phyloP scores from a whole-genome alignment of 2,113 vertebrate genomes.

The Glareola pratincola region DNA sequence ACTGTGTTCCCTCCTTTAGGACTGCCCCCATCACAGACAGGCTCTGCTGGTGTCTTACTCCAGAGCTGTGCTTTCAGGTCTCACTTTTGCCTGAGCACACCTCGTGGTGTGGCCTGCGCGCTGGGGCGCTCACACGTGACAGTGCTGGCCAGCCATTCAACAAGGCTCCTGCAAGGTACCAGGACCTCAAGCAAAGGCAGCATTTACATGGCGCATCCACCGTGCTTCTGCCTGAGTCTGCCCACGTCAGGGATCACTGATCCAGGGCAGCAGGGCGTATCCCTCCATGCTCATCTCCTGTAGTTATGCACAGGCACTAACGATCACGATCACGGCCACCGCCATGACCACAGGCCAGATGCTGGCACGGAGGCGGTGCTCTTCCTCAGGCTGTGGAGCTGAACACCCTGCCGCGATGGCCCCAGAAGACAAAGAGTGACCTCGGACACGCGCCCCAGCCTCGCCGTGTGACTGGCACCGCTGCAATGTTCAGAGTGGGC shows the following conservation, averaged over 20 bases:
- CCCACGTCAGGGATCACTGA: too few species aligned
- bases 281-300: not conserved
- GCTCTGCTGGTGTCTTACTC: not conserved
- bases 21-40: not conserved
- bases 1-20: not conserved
- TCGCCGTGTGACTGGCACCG: fast-evolving
- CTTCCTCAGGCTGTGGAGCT: not conserved
- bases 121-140: fast-evolving
- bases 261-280: fast-evolving
- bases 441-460: fast-evolving
- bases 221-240: not conserved
- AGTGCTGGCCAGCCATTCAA: not conserved
- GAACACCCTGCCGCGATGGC: not conserved
- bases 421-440: fast-evolving
- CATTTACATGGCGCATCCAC: not conserved
- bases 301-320: not conserved
- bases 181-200: not conserved
- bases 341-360: not conserved
- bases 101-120: fast-evolving
- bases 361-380: not conserved
- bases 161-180: not conserved
- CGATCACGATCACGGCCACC: fast-evolving
- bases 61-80: not conserved
- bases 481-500: fast-evolving
- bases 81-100: not conserved